A percentile compares a stretch with the other conserved stretches of the same genome.
Evolutionary conservation across 23 tunicate species (phyloP).

Genomic region (Trididemnum miniatum): DNA sequence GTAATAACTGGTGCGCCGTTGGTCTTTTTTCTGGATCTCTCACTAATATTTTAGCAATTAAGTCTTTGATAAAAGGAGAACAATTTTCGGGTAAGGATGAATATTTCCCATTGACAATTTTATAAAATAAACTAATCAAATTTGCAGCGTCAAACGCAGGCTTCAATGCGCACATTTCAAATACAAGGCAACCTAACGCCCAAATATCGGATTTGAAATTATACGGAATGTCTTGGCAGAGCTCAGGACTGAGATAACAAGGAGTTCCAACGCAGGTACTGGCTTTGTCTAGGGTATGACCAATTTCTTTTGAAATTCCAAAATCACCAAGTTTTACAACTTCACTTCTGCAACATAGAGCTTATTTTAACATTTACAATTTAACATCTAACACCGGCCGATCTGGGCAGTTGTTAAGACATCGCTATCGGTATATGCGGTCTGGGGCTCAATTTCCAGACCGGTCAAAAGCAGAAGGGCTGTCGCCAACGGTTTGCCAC

Average conservation of each 20-base stretch:
- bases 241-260: constrained; percentile 88
- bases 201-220: constrained; percentile 93
- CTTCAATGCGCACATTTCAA: constrained; percentile 82
- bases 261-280: constrained; percentile 96
- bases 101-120: constrained; percentile 84
- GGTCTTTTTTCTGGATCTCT: constrained; percentile 73
- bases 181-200: constrained; percentile 87
- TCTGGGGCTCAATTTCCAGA: no score
- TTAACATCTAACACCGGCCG: no score
- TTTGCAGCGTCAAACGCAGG: constrained; percentile 97
- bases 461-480: no score
- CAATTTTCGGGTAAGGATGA: constrained; percentile 51
- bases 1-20: constrained; percentile 46
- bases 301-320: constrained; percentile 90
- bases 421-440: no score
- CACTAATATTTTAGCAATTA: constrained; percentile 52
- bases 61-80: constrained; percentile 31
- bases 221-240: constrained; percentile 94
- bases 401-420: no score
- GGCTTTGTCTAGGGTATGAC: constrained; percentile 89
- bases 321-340: constrained; percentile 87
- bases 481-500: no score
- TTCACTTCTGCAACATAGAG: constrained; percentile 55
- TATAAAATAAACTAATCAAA: constrained; percentile 81
- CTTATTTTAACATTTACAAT: no score